Base-by-base conservation (phyloP, 2,888 invertebrate genomes). In the Dysmachus trigonus region DNA sequence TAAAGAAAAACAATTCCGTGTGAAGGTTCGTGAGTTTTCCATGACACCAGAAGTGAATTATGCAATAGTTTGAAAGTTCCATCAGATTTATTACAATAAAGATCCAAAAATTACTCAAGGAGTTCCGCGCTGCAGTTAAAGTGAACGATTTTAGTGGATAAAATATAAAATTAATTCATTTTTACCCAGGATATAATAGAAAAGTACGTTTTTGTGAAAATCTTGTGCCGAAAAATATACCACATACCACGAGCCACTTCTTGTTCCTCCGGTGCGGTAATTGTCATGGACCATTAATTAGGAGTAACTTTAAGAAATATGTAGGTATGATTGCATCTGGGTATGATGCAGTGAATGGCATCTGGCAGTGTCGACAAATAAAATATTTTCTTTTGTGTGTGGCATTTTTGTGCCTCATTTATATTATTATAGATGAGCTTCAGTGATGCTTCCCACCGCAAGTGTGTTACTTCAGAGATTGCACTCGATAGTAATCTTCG, bases 21-120 rank as follows among this genome's bases (percentile, higher is more conserved):
- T 47, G 62, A 62, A 35, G 81, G 53, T 82, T 41, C 33, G 81
- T 33, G 81, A 82, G 62, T 82, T 62, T 82, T 82, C 33, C 22
- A 77, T 77, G 41, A 77, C 18, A 77, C 27, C 47, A 79, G 27
- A 31, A 82, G 81, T 82, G 62, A 33, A 62, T 82, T 82, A 82
- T 82, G 81, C 81, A 82, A 82, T 82, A 62, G 33, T 82, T 79
- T 82, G 81, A 82, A 82, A 82, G 81, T 62, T 82, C 62, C 62
- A 62, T 1, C 62, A 62, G 27, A 22, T 62, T 62, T 62, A 62
- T 62, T 47, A 47, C 47, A 53, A 53, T 33, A 53, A 62, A 82
- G 22, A 33, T 62, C 22, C n/a, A n/a, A n/a, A 82, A 82, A 62
- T 62, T 33, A 33, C 81, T 35, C 18, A 15, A 82, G 7, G 18